phyloP scores from a whole-genome alignment of 2,797 vertebrate species.

The Pyrocephalus nanus region DNA sequence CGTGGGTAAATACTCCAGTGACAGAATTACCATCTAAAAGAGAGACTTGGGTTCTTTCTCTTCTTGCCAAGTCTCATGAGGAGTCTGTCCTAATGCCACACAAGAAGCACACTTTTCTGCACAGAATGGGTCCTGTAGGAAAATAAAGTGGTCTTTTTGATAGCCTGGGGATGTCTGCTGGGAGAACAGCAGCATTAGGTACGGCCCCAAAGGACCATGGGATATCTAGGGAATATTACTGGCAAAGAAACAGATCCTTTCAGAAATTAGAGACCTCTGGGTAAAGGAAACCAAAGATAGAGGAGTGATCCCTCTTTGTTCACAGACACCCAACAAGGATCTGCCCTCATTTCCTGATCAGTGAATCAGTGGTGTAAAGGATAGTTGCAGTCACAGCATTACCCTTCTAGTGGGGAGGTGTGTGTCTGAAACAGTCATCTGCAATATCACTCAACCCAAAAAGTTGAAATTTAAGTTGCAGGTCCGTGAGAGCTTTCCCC shows the following conservation, averaged over 20 bases:
- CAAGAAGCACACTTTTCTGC: not conserved
- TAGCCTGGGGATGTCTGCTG: not conserved
- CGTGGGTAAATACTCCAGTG: not conserved
- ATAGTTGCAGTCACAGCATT: not conserved
- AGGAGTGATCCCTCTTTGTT: not conserved
- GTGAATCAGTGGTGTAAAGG: not conserved
- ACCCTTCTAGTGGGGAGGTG: too few relatives aligned
- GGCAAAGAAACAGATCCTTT: not conserved
- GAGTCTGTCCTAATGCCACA: not conserved
- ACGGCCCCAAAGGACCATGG: not conserved
- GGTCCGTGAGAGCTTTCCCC: not conserved
- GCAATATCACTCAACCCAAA: not conserved
- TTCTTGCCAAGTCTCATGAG: not conserved
- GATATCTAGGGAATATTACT: not conserved
- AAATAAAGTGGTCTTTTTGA: not conserved
- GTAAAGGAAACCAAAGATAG: not conserved
- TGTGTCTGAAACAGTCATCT: not conserved
- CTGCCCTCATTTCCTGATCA: not conserved
- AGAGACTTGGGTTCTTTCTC: not conserved
- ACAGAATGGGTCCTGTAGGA: fast-evolving
- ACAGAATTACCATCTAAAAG: not conserved
- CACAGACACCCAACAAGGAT: not conserved
- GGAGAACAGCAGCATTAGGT: not conserved
- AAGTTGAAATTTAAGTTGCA: not conserved
- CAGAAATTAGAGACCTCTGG: not conserved